phyloP scores from a whole-genome alignment of 2,113 vertebrate genomes.

The Anseranas semipalmata region DNA sequence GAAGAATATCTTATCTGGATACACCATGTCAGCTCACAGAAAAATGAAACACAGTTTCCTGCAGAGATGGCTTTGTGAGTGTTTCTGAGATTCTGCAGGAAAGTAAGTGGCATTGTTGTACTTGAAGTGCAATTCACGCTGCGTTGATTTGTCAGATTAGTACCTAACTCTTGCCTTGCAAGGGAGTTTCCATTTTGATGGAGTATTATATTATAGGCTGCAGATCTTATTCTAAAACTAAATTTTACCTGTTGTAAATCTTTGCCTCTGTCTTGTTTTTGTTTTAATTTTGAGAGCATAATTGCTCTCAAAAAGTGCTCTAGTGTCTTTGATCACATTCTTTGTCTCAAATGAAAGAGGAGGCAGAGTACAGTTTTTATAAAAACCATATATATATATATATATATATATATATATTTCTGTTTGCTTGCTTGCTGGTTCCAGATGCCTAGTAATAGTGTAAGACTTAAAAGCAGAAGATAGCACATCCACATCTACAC shows the following conservation, averaged over 20 bases:
- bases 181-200: neutral
- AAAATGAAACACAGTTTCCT: neutral
- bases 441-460: neutral
- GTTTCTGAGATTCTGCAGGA: conserved; percentile 15
- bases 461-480: neutral
- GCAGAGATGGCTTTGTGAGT: neutral
- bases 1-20: neutral
- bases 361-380: neutral
- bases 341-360: neutral
- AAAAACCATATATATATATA: neutral
- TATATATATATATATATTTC: neutral
- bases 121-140: neutral
- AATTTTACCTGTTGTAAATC: neutral
- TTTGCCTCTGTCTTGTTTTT: neutral
- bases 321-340: neutral
- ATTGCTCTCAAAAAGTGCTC: neutral
- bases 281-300: neutral
- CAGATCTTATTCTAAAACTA: neutral
- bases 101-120: conserved; percentile 14
- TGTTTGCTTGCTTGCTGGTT: fast-evolving
- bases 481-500: neutral
- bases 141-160: neutral
- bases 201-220: neutral
- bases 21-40: neutral
- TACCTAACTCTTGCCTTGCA: neutral